phyloP scores from a whole-genome alignment of 2,888 invertebrate genomes.

The Luffia ferchaultella region DNA sequence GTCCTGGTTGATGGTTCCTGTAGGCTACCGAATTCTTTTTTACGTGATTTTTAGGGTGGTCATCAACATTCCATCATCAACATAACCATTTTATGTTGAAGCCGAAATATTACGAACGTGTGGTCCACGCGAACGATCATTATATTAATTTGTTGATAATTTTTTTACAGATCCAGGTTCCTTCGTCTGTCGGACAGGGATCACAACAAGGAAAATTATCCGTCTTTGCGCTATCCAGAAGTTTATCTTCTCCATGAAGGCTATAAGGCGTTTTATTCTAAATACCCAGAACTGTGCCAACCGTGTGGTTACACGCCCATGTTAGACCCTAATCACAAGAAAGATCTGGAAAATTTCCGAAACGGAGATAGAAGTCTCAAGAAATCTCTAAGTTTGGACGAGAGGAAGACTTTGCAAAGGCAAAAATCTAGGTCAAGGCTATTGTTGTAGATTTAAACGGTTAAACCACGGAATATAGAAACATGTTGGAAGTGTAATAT shows the following conservation, averaged over 20 bases:
- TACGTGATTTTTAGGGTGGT: no score
- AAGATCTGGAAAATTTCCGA: conserved; percentile 76
- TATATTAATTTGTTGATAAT: no score
- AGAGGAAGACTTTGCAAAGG: conserved; percentile 2
- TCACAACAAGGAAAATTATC: conserved; percentile 82
- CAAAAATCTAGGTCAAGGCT: conserved; percentile 2
- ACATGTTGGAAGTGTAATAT: no score
- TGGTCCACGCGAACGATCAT: no score
- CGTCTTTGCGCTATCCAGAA: conserved; percentile 89
- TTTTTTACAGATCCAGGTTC: conserved; percentile 73
- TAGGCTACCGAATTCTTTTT: no score
- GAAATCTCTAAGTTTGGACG: not conserved
- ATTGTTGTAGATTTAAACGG: conserved; percentile 11
- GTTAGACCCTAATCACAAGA: conserved; percentile 81
- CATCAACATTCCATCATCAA: no score
- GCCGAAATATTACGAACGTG: no score
- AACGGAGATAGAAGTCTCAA: conserved; percentile 24
- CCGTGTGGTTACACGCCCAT: conserved; percentile 81
- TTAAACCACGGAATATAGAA: conserved; percentile 21
- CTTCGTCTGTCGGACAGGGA: conserved; percentile 85
- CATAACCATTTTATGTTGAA: no score
- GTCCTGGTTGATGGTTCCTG: no score
- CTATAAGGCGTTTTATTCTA: conserved; percentile 72
- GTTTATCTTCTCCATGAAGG: conserved; percentile 89
- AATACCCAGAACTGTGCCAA: conserved; percentile 71